phyloP scores from a whole-genome alignment of 2,113 vertebrate genomes.

The Mormoops blainvillei region DNA sequence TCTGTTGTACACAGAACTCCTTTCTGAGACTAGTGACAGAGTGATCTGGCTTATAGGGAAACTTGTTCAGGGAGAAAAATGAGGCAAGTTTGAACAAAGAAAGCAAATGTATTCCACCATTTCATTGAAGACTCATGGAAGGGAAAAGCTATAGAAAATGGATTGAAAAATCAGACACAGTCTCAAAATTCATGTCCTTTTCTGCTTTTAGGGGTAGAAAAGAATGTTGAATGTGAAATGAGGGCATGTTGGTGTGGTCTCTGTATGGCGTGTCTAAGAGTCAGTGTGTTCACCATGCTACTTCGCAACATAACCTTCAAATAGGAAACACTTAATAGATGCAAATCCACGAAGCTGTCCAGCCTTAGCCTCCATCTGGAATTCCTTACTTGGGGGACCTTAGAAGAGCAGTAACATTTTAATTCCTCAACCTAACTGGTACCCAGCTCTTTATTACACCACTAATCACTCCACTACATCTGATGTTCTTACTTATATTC shows the following conservation, averaged over 20 bases:
- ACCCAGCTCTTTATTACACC: neutral
- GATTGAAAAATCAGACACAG: neutral
- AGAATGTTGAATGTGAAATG: neutral
- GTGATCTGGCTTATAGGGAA: neutral
- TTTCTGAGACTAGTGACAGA: neutral
- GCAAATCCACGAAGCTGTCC: neutral
- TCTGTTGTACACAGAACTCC: neutral
- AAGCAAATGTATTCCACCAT: neutral
- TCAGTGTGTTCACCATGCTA: neutral
- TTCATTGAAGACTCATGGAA: neutral
- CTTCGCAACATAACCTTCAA: neutral
- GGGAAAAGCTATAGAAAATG: neutral
- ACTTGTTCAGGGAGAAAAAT: neutral
- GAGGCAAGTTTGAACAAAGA: neutral
- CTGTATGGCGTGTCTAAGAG: neutral
- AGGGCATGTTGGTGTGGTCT: fast-evolving
- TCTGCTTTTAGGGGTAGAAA: neutral
- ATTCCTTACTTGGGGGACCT: neutral
- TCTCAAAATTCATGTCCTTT: neutral
- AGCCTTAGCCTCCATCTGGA: neutral
- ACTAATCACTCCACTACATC: neutral
- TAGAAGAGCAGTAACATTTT: neutral
- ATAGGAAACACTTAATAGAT: neutral
- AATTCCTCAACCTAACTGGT: neutral
- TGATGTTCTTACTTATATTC: neutral